phyloP scores from a whole-genome alignment of 1,140 invertebrate species.

The Microplitis demolitor region DNA sequence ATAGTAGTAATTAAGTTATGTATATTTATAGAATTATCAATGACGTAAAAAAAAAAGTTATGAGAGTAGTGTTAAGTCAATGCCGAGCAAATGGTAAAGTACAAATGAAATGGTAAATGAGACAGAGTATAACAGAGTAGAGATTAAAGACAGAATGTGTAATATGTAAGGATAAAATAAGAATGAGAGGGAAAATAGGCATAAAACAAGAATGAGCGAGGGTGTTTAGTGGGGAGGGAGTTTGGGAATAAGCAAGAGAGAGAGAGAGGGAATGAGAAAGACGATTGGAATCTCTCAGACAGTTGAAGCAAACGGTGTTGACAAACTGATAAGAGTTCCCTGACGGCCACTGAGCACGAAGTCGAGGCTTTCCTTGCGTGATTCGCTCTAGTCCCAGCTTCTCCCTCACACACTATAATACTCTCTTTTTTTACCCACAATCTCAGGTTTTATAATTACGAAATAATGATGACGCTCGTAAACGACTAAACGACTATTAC shows the following conservation, averaged over 20 bases:
- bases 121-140: neutral
- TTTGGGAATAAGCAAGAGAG: slow-evolving; percentile 24
- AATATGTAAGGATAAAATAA: neutral
- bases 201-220: neutral
- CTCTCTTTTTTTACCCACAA: neutral
- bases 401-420: neutral
- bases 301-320: slow-evolving; percentile 37
- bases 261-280: slow-evolving; percentile 18
- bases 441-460: slow-evolving; percentile 16
- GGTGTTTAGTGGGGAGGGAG: slow-evolving; percentile 2
- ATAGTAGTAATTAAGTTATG: too few relatives aligned
- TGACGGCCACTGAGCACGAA: slow-evolving; percentile 23
- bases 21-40: too few relatives aligned
- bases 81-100: too few relatives aligned
- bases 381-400: neutral
- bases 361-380: slow-evolving; percentile 19
- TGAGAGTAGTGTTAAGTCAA: too few relatives aligned
- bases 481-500: neutral
- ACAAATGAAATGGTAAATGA: neutral
- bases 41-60: too few relatives aligned
- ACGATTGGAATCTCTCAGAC: slow-evolving; percentile 31
- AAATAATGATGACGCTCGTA: slow-evolving; percentile 4
- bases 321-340: slow-evolving; percentile 48
- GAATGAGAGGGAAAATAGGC: too few relatives aligned
- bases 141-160: neutral